Conservation (phyloP, 2,797 vertebrate species). For the Oreortyx pictus region DNA sequence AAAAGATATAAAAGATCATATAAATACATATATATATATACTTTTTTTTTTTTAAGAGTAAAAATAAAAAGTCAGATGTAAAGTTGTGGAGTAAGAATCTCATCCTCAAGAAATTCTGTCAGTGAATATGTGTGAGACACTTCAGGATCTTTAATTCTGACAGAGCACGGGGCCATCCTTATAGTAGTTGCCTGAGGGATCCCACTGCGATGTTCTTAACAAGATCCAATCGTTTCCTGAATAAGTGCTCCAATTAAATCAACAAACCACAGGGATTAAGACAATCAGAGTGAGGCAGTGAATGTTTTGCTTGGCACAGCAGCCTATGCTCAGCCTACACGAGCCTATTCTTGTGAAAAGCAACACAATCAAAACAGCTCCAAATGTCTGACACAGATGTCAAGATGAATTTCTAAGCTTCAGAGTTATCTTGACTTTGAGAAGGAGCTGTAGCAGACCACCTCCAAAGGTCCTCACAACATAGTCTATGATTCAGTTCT, state of each 20-base stretch:
- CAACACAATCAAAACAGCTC: background rate
- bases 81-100: background rate
- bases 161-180: background rate
- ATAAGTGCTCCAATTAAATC: constrained; percentile 16
- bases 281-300: constrained; percentile 1
- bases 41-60: background rate
- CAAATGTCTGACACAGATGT: background rate
- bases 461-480: background rate
- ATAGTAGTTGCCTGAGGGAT: constrained; percentile 18
- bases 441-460: background rate
- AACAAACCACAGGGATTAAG: constrained; percentile 52
- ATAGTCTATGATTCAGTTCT: background rate
- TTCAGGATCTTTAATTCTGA: background rate
- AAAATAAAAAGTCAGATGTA: background rate
- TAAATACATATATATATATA: too few relatives aligned
- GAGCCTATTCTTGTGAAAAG: background rate
- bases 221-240: background rate
- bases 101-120: too few relatives aligned
- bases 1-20: background rate
- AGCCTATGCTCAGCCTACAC: background rate
- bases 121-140: background rate
- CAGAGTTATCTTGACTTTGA: background rate
- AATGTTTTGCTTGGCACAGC: background rate
- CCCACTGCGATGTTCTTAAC: background rate
- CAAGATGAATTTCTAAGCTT: background rate